Conservation (phyloP, 2,888 invertebrate genomes). For the Papilio protenor region DNA sequence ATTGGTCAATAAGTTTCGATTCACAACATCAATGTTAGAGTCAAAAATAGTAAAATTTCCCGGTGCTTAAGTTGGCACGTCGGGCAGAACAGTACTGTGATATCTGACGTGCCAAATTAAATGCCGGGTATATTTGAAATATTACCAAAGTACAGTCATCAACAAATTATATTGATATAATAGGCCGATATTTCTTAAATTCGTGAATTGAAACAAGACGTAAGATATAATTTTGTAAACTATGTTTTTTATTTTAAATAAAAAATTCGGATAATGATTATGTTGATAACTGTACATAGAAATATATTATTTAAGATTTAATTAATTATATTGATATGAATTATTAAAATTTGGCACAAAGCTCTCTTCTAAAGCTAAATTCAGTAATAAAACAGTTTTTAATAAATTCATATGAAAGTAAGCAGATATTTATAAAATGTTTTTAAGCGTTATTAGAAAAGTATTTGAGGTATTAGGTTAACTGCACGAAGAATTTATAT, state of each 20-base stretch:
- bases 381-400: neutral
- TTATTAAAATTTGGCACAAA: conserved; percentile 30
- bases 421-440: conserved; percentile 10
- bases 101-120: neutral
- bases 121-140: conserved; percentile 19
- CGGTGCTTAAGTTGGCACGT: conserved; percentile 3
- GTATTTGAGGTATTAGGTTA: conserved; percentile 34
- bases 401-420: conserved; percentile 31
- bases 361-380: conserved; percentile 2
- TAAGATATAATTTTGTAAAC: neutral
- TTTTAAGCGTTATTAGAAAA: conserved; percentile 21
- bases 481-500: conserved; percentile 8
- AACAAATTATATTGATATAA: conserved; percentile 2
- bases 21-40: conserved; percentile 40
- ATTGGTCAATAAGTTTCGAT: conserved; percentile 42
- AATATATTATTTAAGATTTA: neutral
- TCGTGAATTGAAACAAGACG: too few relatives aligned
- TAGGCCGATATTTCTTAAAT: conserved; percentile 33
- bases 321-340: conserved; percentile 33
- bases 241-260: neutral
- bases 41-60: conserved; percentile 24
- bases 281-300: conserved; percentile 29
- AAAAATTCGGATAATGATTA: neutral
- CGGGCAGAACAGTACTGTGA: neutral
- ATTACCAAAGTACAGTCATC: conserved; percentile 31